Evolutionary conservation across 1,140 invertebrate species (phyloP), one percentile per base, ranked within the genome.

Genomic region (Metaphire vulgaris): DNA sequence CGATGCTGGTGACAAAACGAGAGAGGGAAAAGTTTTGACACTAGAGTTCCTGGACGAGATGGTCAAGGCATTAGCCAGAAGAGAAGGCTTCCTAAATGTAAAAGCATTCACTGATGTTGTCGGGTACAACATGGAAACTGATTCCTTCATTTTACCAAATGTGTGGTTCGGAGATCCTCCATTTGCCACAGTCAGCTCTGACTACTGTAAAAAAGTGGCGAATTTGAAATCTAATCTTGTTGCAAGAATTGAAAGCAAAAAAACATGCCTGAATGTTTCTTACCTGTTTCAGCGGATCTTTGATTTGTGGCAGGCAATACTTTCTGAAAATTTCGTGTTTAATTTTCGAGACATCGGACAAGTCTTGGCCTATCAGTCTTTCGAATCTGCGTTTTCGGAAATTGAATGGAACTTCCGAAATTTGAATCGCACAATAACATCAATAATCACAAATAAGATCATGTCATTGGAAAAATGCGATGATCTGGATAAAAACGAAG

Each of bases 321-420:
- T 74, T 21, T 26, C 30, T 26, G 33, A 74, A 6, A 30, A 74
- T 41, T 74, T 74, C 26, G 72, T 74, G 6, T 41, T 74, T n/a
- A n/a, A 6, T 41, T 74, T 56, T 41, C 15, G 72, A 56, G 56
- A 41, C 29, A 74, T n/a, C n/a, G n/a, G n/a, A n/a, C n/a, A n/a
- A n/a, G n/a, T n/a, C n/a, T n/a, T n/a, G n/a, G n/a, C n/a, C n/a
- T n/a, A n/a, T n/a, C n/a, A n/a, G n/a, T n/a, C n/a, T n/a, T n/a
- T n/a, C n/a, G n/a, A n/a, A n/a, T n/a, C n/a, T n/a, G n/a, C n/a
- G n/a, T n/a, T n/a, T n/a, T n/a, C n/a, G n/a, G n/a, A n/a, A n/a
- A n/a, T n/a, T n/a, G n/a, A n/a, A n/a, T n/a, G n/a, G n/a, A n/a
- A n/a, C n/a, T n/a, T n/a, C n/a, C n/a, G n/a, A n/a, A n/a, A n/a